These are phyloP conservation scores for Sterrhoptilus dennistouni DNA, from an alignment of 2,113 vertebrate genomes.

Conservation along the genomic window DNA sequence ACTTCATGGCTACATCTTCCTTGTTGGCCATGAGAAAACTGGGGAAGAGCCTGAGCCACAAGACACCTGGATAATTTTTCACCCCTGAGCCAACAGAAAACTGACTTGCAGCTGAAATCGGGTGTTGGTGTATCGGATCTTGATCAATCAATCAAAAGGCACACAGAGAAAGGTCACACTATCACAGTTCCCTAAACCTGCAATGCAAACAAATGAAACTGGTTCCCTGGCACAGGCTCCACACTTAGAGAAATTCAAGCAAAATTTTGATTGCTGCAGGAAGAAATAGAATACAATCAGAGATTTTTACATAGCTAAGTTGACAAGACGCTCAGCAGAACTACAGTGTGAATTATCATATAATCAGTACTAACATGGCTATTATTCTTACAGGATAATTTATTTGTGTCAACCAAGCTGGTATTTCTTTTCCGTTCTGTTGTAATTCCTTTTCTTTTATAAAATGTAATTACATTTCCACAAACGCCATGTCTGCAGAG, in stretches of 20 bases:
- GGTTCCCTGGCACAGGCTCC: background rate
- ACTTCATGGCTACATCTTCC: background rate
- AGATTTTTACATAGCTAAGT: background rate
- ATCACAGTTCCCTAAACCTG: background rate
- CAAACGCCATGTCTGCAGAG: slow-evolving; percentile 61
- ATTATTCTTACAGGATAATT: background rate
- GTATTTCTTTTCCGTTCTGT: background rate
- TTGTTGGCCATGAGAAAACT: background rate
- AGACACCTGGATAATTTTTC: background rate
- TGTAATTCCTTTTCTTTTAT: slow-evolving; percentile 55
- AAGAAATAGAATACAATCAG: background rate
- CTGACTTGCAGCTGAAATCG: background rate
- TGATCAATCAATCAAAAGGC: background rate
- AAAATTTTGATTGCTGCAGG: background rate
- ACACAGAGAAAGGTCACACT: background rate
- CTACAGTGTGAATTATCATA: background rate
- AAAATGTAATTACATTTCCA: slow-evolving; percentile 73
- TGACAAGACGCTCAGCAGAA: background rate
- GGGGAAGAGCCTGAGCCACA: accelerated
- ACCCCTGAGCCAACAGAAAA: background rate
- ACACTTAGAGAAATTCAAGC: background rate
- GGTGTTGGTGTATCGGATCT: background rate
- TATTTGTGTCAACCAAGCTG: background rate
- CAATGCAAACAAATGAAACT: accelerated
- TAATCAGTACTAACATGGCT: background rate